These are phyloP conservation scores for Parnassius smintheus DNA, from an alignment of 2,888 invertebrate genomes.

Conservation along the genomic window DNA sequence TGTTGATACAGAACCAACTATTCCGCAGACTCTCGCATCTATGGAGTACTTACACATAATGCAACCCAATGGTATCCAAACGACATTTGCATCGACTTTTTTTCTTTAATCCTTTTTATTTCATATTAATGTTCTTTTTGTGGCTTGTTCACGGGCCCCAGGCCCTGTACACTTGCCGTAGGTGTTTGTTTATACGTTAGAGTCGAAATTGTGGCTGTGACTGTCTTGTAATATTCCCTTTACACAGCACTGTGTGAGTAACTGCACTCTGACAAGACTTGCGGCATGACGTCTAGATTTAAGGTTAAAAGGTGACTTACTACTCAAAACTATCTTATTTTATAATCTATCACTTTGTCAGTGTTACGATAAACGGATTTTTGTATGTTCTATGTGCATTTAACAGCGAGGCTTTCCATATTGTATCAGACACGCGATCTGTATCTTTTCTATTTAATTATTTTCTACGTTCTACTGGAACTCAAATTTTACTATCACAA, in stretches of 20 bases:
- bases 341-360: constrained; percentile 58
- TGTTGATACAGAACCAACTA: constrained; percentile 78
- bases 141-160: constrained; percentile 50
- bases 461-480: constrained; percentile 42
- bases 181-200: constrained; percentile 51
- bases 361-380: constrained; percentile 49
- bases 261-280: constrained; percentile 48
- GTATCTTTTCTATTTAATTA: constrained; percentile 46
- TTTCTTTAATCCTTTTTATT: constrained; percentile 46
- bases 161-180: constrained; percentile 47
- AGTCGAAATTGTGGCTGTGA: constrained; percentile 76
- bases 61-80: constrained; percentile 78
- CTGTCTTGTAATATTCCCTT: constrained; percentile 57
- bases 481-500: constrained; percentile 45
- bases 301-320: constrained; percentile 84
- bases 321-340: constrained; percentile 84
- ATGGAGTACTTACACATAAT: constrained; percentile 79
- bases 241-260: constrained; percentile 44
- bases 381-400: constrained; percentile 64
- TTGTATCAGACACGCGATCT: constrained; percentile 56
- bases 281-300: constrained; percentile 66
- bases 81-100: constrained; percentile 63
- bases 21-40: constrained; percentile 77
- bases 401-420: constrained; percentile 67
- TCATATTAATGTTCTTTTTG: constrained; percentile 38